phyloP scores from a whole-genome alignment of 1,140 invertebrate genomes.

The Mercenaria mercenaria region DNA sequence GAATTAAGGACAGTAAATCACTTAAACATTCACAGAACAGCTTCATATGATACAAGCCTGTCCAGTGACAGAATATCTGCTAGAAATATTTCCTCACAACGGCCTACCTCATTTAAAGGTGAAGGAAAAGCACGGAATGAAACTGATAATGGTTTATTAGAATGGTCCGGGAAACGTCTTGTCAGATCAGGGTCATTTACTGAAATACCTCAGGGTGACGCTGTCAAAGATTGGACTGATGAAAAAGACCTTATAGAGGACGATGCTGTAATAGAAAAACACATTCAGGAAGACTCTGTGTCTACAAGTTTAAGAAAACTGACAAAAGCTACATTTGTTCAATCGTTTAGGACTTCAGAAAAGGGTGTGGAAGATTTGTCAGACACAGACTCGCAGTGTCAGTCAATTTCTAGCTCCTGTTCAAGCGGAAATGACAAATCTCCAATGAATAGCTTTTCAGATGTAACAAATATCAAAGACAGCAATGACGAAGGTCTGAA shows the following conservation, averaged over 20 bases:
- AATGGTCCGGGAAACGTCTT: constrained; percentile 80
- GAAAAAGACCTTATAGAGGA: constrained; percentile 60
- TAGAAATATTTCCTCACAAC: constrained; percentile 47
- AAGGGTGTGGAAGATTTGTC: constrained; percentile 2
- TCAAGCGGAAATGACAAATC: constrained; percentile 69
- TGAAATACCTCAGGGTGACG: constrained; percentile 78
- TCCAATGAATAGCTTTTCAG: constrained; percentile 12
- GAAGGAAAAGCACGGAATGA: constrained; percentile 44
- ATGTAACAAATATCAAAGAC: constrained; percentile 65
- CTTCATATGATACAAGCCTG: constrained; percentile 64
- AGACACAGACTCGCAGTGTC: constrained; percentile 50
- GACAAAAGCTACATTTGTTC: constrained; percentile 66
- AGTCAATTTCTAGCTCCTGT: constrained; percentile 60
- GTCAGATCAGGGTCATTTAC: constrained; percentile 77
- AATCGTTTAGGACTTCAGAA: constrained; percentile 50
- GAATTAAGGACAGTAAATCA: constrained; percentile 53
- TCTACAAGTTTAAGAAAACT: constrained; percentile 58
- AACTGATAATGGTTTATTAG: constrained; percentile 60
- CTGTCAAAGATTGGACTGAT: constrained; percentile 76
- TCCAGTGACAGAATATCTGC: constrained; percentile 28
- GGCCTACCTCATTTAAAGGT: constrained; percentile 69
- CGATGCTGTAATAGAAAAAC: constrained; percentile 56
- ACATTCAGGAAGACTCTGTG: constrained; percentile 58
- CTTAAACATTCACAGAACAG: constrained; percentile 53
- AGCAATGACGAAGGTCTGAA: constrained; percentile 52